Percentiles rank a stretch among this genome's conserved stretches.
Evolutionary conservation across 2,797 vertebrate species (phyloP).

Genomic region (Phrynocephalus forsythii): DNA sequence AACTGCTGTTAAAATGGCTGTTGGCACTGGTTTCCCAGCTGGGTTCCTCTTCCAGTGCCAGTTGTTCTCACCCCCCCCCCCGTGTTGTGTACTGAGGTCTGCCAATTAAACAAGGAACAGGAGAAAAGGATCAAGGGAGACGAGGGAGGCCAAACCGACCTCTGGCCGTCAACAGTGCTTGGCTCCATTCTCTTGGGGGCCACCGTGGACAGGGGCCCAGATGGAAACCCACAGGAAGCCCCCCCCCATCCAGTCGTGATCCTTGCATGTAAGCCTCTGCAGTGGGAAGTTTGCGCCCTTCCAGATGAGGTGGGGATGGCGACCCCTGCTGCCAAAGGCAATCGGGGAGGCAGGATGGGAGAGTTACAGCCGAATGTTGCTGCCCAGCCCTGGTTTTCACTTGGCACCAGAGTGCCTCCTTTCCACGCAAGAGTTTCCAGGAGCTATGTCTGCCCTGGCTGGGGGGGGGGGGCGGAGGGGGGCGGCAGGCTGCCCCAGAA

Average conservation of each 20-base stretch:
- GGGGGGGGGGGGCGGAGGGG: too few relatives aligned
- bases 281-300: not conserved
- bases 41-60: not conserved
- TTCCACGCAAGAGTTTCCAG: too few relatives aligned
- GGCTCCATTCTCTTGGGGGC: not conserved
- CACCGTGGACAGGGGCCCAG: not conserved
- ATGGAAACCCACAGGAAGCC: not conserved
- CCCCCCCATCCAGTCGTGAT: not conserved
- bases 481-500: too few relatives aligned
- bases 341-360: not conserved
- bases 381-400: not conserved
- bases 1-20: not conserved
- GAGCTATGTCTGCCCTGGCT: not conserved
- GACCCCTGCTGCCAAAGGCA: not conserved
- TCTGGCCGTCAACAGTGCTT: slow-evolving; percentile 2
- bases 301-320: not conserved
- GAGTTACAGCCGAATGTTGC: too few relatives aligned
- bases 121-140: not conserved
- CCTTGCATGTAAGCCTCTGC: too few relatives aligned
- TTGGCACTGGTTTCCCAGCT: not conserved
- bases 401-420: too few relatives aligned
- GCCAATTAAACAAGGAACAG: not conserved
- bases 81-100: slow-evolving; percentile 1
- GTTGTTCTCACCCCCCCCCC: not conserved
- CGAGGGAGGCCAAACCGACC: not conserved